A percentile compares a stretch with the other conserved stretches of the same genome.
Evolutionary conservation across 2,113 vertebrate species (phyloP).

Genomic region (Ceuthmochares aereus): DNA sequence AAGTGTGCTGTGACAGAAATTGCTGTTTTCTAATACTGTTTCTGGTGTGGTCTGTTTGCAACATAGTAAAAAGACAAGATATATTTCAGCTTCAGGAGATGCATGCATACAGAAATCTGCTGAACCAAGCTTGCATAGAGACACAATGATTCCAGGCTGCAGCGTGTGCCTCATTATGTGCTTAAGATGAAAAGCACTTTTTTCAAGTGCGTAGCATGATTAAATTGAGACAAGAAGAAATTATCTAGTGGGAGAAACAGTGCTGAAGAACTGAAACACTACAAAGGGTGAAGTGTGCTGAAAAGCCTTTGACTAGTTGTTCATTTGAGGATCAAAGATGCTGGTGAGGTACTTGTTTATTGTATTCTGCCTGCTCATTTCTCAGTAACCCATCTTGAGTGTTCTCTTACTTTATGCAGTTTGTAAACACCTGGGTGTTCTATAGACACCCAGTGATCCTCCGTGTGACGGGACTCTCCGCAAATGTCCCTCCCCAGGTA

Average conservation of each 20-base stretch:
- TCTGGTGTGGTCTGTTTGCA: not conserved
- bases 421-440: not conserved
- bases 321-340: not conserved
- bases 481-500: accelerated
- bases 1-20: not conserved
- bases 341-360: not conserved
- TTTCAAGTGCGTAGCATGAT: not conserved
- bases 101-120: not conserved
- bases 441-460: not conserved
- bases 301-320: not conserved
- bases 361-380: not conserved
- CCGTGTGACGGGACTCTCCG: accelerated
- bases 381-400: not conserved
- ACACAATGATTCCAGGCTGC: not conserved
- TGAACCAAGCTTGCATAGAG: not conserved
- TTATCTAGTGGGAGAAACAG: not conserved
- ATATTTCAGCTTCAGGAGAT: not conserved
- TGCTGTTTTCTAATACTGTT: not conserved
- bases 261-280: not conserved
- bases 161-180: slow-evolving; percentile 2
- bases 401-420: not conserved
- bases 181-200: slow-evolving; percentile 17
- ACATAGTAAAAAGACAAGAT: not conserved
- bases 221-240: slow-evolving; percentile 3
- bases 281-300: not conserved